Percentiles rank a stretch among this genome's conserved stretches.
These are phyloP conservation scores for Bugulina stolonifera DNA, from an alignment of 2,888 invertebrate species.

Conservation along the genomic window DNA sequence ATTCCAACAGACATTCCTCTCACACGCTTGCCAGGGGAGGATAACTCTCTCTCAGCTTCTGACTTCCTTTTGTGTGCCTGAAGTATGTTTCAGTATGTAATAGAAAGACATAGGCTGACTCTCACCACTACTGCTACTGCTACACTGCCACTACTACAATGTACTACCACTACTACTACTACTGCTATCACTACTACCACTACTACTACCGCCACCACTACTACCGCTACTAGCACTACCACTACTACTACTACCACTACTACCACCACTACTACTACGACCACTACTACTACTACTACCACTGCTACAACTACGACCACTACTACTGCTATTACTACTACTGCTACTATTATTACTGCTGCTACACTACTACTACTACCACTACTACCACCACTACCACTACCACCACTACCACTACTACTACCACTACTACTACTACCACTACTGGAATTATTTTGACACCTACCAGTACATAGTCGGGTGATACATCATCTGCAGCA, in stretches of 20 bases:
- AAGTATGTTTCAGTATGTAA: no score
- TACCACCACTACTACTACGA: background rate
- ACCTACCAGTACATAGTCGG: background rate
- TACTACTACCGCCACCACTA: conserved; percentile 10
- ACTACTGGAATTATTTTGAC: background rate
- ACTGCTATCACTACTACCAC: conserved; percentile 6
- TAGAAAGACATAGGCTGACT: no score
- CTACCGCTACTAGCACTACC: background rate
- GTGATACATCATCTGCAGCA: no score
- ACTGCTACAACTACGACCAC: conserved; percentile 5
- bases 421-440: background rate
- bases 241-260: background rate
- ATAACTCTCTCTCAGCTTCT: conserved; percentile 12
- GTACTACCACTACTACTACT: conserved; percentile 7
- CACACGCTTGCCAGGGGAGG: conserved; percentile 18
- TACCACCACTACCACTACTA: conserved; percentile 13
- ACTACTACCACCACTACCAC: conserved; percentile 13
- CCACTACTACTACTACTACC: conserved; percentile 9
- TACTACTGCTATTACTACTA: background rate
- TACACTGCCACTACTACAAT: background rate
- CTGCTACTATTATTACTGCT: background rate
- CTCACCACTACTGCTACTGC: background rate
- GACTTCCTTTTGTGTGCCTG: conserved; percentile 19
- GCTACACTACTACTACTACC: conserved; percentile 6
- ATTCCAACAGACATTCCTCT: no score